Evolutionary conservation across 2,113 vertebrate genomes (phyloP).

Genomic region (Trogon melanurus): DNA sequence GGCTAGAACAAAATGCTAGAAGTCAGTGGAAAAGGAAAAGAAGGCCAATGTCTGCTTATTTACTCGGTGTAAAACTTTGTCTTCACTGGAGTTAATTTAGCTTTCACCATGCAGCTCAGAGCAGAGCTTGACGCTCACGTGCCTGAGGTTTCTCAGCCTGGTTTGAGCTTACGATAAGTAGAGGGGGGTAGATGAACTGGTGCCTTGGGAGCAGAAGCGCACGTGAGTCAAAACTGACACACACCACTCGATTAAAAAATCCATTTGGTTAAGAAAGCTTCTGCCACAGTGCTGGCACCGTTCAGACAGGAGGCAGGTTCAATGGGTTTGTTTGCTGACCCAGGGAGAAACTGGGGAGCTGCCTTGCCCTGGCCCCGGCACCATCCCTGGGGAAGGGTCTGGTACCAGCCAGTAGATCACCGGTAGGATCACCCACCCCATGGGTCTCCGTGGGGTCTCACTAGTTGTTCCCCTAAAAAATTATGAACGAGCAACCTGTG

Average conservation of each 20-base stretch:
- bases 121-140: background rate
- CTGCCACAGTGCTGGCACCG: rapidly evolving
- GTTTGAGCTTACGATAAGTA: background rate
- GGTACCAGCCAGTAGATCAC: background rate
- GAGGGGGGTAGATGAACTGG: background rate
- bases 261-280: background rate
- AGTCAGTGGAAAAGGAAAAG: background rate
- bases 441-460: rapidly evolving
- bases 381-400: rapidly evolving
- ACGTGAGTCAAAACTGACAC: background rate
- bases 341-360: background rate
- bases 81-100: background rate
- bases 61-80: background rate
- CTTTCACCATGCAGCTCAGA: background rate
- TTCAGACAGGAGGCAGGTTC: background rate
- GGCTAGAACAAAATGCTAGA: background rate
- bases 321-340: background rate
- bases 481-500: background rate
- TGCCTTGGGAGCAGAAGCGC: background rate
- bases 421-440: background rate
- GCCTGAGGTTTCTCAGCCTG: background rate
- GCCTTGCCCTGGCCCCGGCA: background rate
- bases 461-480: background rate
- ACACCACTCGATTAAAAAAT: background rate
- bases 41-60: background rate